Base-by-base conservation (phyloP, 2,113 vertebrate genomes). In the Lepus americanus region DNA sequence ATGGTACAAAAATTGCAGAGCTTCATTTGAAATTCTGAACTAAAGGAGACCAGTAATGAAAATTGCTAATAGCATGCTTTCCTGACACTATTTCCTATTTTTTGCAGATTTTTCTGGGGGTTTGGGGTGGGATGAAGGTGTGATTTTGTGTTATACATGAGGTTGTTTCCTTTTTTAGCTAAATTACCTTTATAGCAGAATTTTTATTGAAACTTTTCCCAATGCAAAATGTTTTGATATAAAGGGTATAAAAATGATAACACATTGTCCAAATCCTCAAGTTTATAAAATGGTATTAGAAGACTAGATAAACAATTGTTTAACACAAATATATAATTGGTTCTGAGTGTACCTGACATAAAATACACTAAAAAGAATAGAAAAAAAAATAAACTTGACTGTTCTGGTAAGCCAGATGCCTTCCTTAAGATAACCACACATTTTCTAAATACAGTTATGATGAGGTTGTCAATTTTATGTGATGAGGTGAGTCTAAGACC, bases 231-330 rank as follows among this genome's bases (percentile, higher is more conserved):
- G 31, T 78, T 87, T 76, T 87, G 14, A 66, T 29, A 36, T 31
- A 73, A 69, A 12, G 36, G 33, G 36, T 61, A 88, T 61, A 91
- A 72, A 77, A 11, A 44, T 59, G 19, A 91, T 31, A 86, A 72
- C 33, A 55, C 49, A 85, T 23, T 88, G 5, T 51, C 1, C 1
- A 59, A 1, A 87, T 64, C 2, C 9, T 88, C n/a, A 74, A 76
- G 25, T 89, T 73, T 74, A 88, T 6, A 89, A 77, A 88, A 63
- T 59, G 13, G 67, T 67, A 73, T n/a, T 29, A 90, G 66, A 63
- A 86, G 1, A 63, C 13, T 61, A 84, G 36, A 33, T 66, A 69
- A 77, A 84, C 7, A 63, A 13, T 49, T 86, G 81, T 67, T 90
- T 9, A 36, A 81, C 81, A 36, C 25, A 95, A 93, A 73, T 66